phyloP scores from a whole-genome alignment of 2,113 vertebrate species.

The Coturnix japonica region DNA sequence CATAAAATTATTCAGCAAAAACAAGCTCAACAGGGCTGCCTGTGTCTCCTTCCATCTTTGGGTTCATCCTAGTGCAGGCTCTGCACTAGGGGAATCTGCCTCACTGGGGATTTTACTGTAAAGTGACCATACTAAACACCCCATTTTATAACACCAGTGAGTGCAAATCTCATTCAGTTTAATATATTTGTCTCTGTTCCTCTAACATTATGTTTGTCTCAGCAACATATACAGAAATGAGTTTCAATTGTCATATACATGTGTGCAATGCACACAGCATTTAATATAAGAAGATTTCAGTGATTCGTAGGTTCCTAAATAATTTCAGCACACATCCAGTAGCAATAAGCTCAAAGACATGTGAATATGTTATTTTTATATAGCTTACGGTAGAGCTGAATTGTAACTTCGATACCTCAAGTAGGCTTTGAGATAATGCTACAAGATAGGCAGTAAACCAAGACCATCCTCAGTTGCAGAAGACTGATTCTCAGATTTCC shows the following conservation, averaged over 20 bases:
- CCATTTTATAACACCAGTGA: neutral
- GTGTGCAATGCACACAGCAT: neutral
- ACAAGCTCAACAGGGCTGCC: constrained; percentile 18
- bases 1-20: constrained; percentile 30
- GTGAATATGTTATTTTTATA: neutral
- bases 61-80: neutral
- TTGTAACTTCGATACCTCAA: neutral
- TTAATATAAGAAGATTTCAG: neutral
- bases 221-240: neutral
- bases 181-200: neutral
- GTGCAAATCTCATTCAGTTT: neutral
- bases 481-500: neutral
- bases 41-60: neutral
- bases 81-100: neutral
- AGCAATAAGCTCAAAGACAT: neutral
- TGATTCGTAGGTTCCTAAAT: neutral
- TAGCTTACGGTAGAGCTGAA: neutral
- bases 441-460: neutral
- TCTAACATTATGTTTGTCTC: neutral
- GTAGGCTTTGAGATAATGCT: neutral
- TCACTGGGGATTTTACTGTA: neutral
- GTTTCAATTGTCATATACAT: neutral
- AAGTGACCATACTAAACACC: neutral
- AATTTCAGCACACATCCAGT: neutral
- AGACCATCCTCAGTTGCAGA: neutral